phyloP scores from a whole-genome alignment of 2,113 vertebrate species.

The Baryphthengus martii region DNA sequence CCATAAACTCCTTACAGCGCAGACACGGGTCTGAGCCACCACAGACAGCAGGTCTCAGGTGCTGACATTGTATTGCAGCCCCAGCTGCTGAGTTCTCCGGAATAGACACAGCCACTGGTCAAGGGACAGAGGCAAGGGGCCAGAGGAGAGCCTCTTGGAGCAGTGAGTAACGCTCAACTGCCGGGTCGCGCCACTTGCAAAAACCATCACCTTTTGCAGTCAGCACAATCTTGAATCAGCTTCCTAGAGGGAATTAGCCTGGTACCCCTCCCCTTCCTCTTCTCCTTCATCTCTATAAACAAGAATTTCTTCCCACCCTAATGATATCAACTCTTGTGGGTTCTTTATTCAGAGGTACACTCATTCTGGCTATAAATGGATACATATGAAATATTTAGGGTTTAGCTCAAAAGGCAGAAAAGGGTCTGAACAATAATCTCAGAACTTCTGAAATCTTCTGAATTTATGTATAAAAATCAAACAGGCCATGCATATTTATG shows the following conservation, averaged over 20 bases:
- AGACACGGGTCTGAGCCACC: background rate
- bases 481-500: background rate
- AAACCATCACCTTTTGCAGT: background rate
- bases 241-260: background rate
- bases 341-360: background rate
- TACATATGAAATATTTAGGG: background rate
- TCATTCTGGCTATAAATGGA: background rate
- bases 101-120: accelerated
- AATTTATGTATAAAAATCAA: background rate
- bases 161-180: background rate
- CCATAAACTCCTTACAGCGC: accelerated
- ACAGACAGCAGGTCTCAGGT: accelerated
- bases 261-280: background rate
- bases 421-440: background rate
- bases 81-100: background rate
- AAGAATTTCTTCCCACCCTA: background rate
- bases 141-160: background rate
- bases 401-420: background rate
- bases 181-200: background rate
- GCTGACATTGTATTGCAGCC: background rate
- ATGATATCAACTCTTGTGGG: background rate
- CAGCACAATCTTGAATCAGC: background rate
- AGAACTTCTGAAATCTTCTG: background rate
- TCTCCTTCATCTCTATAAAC: background rate
- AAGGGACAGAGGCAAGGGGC: background rate